Conservation (phyloP, 2,113 vertebrate species). For the Gila orcuttii region DNA sequence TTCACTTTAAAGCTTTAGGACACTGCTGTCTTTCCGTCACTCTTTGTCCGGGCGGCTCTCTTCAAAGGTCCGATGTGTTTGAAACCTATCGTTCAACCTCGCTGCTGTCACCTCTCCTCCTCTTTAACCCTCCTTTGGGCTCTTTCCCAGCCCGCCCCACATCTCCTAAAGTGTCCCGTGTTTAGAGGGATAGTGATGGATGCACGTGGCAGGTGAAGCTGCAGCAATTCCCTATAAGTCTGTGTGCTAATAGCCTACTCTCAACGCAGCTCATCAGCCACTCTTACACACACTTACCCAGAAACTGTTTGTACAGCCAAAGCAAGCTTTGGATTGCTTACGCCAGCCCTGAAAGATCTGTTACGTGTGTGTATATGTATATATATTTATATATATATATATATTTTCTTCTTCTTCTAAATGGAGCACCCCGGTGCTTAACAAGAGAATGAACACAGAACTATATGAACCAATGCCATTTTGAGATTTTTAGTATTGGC, state of each 20-base stretch:
- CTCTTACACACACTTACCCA: not conserved
- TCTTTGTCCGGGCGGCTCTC: not conserved
- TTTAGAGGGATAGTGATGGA: constrained; percentile 59
- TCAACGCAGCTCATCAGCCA: not conserved
- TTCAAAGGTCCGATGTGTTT: not conserved
- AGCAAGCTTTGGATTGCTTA: not conserved
- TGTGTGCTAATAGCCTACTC: constrained; percentile 29
- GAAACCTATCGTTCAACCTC: not conserved
- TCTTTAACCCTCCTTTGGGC: constrained; percentile 25
- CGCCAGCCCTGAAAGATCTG: not conserved
- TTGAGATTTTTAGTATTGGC: not conserved
- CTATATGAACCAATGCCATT: too few relatives aligned
- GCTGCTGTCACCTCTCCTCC: not conserved
- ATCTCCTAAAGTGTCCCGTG: constrained; percentile 58
- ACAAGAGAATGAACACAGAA: too few relatives aligned
- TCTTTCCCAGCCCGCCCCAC: constrained; percentile 10
- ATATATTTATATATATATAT: too few relatives aligned
- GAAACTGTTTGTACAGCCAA: constrained; percentile 11
- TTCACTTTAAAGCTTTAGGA: constrained; percentile 3
- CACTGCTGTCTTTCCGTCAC: not conserved
- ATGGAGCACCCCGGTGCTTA: too few relatives aligned
- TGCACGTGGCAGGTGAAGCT: constrained; percentile 65
- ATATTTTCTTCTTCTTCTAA: too few relatives aligned
- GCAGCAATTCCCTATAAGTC: constrained; percentile 12
- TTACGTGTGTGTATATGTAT: not conserved